Conservation (phyloP, 1,140 invertebrate genomes). For the Drosophila azteca region DNA sequence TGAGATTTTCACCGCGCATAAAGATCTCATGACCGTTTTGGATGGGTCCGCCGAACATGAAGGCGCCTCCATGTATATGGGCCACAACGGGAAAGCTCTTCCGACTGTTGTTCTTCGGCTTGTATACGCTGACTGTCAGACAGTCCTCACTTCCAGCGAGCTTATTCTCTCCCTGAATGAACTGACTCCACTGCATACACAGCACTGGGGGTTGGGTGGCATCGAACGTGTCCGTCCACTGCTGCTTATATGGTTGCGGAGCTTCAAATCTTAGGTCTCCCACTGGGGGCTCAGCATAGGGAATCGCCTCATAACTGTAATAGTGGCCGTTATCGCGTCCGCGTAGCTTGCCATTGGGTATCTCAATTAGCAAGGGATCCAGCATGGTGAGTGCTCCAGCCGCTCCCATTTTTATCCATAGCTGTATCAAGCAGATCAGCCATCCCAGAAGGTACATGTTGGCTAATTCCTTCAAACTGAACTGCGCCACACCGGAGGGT, state of each 20-base stretch:
- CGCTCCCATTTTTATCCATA: no score
- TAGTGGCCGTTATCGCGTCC: conserved; percentile 84
- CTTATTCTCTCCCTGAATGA: conserved; percentile 33
- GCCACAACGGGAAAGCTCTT: conserved; percentile 84
- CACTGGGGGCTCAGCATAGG: conserved; percentile 84
- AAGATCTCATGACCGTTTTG: conserved; percentile 85
- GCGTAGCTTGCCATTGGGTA: conserved; percentile 61
- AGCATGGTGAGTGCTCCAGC: no score
- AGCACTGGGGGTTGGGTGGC: conserved; percentile 41
- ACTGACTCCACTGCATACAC: conserved; percentile 69
- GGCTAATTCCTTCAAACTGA: no score
- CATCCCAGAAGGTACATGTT: no score
- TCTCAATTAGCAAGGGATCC: no score
- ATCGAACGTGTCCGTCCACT: conserved; percentile 50
- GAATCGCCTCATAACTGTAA: conserved; percentile 84
- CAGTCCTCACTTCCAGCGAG: conserved; percentile 79
- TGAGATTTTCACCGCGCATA: conserved; percentile 85
- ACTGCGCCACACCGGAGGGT: no score
- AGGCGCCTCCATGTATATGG: conserved; percentile 85
- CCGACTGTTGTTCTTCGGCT: conserved; percentile 46
- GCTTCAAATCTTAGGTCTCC: conserved; percentile 82
- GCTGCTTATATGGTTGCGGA: conserved; percentile 30
- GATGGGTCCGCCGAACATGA: conserved; percentile 84
- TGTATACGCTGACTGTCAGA: conserved; percentile 82
- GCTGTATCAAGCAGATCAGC: no score